These are phyloP conservation scores for Spisula solida DNA, from an alignment of 2,888 invertebrate species.

Conservation along the genomic window DNA sequence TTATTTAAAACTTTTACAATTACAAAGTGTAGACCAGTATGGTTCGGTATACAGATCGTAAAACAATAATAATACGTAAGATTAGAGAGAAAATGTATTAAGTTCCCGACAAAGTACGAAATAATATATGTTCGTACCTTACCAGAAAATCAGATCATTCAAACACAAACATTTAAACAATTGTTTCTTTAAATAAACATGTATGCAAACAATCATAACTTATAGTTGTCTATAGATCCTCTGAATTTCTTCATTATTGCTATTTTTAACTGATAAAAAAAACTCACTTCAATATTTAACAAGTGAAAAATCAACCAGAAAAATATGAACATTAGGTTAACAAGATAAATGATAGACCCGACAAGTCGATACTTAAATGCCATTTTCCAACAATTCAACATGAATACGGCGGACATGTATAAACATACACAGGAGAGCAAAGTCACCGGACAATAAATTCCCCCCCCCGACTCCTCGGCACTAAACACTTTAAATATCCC, in stretches of 20 bases:
- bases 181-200: slow-evolving; percentile 27
- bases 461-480: background rate
- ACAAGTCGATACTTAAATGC: slow-evolving; percentile 16
- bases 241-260: background rate
- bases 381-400: slow-evolving; percentile 9
- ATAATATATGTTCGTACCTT: background rate
- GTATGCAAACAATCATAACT: slow-evolving; percentile 66
- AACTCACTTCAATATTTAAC: background rate
- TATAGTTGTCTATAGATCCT: slow-evolving; percentile 47
- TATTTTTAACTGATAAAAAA: slow-evolving; percentile 11
- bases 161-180: slow-evolving; percentile 17
- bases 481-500: background rate
- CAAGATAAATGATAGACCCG: slow-evolving; percentile 17
- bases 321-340: slow-evolving; percentile 5
- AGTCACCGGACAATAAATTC: background rate
- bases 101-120: background rate
- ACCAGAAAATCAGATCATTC: background rate
- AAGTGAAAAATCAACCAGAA: slow-evolving; percentile 8
- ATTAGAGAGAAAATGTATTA: slow-evolving; percentile 10
- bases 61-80: slow-evolving; percentile 11
- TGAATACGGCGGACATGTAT: background rate
- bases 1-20: slow-evolving; percentile 49
- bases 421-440: background rate
- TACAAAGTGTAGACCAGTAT: slow-evolving; percentile 42
- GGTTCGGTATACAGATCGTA: background rate